Evolutionary conservation across 2,113 vertebrate species (phyloP).

Genomic region (Cervus canadensis): DNA sequence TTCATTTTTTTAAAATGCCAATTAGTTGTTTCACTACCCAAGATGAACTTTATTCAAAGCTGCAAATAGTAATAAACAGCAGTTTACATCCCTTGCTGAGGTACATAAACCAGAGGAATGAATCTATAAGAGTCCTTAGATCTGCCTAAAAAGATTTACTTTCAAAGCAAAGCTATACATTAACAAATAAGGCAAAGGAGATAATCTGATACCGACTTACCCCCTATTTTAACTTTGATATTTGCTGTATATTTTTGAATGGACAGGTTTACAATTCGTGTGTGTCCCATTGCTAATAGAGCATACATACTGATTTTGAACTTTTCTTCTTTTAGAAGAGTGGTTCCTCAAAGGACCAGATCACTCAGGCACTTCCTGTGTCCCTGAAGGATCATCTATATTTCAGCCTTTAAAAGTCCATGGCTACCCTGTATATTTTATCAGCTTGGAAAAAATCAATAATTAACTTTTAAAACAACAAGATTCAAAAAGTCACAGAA

Average conservation of each 20-base stretch:
- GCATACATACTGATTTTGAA: not conserved
- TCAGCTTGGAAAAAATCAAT: constrained; percentile 41
- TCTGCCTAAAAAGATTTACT: not conserved
- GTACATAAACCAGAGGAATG: constrained; percentile 14
- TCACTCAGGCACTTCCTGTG: not conserved
- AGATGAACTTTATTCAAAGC: not conserved
- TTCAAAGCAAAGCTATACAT: constrained; percentile 10
- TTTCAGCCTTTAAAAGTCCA: not conserved
- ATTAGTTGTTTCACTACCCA: constrained; percentile 50
- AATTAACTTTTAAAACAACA: constrained; percentile 14
- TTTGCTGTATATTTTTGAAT: not conserved
- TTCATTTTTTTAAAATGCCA: not conserved
- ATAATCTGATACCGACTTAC: not conserved
- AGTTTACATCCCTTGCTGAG: constrained; percentile 31
- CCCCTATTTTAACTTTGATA: not conserved
- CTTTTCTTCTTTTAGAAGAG: not conserved
- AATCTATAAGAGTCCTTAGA: not conserved
- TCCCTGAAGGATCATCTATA: not conserved
- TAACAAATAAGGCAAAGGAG: constrained; percentile 2
- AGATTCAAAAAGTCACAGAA: constrained; percentile 24
- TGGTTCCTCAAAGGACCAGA: not conserved
- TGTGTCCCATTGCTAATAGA: not conserved
- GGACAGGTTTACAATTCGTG: not conserved
- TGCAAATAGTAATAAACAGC: constrained; percentile 10
- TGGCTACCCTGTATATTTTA: not conserved